Conservation (phyloP, 2,888 invertebrate species). For the Brachypterus glaber region DNA sequence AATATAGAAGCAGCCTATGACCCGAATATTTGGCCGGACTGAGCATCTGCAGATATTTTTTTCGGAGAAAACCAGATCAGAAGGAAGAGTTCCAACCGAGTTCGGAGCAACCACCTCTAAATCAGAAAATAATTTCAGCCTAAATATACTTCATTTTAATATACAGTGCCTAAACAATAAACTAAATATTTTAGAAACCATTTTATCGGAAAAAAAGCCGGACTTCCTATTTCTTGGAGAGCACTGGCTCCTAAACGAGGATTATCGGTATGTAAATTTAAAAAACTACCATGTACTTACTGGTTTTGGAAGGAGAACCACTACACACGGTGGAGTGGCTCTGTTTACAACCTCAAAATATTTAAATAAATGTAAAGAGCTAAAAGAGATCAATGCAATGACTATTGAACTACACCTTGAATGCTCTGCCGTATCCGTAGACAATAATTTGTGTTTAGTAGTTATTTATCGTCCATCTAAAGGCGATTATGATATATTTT, state of each 20-base stretch:
- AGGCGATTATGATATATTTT: neutral
- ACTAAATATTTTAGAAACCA: neutral
- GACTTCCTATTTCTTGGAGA: slow-evolving; percentile 1
- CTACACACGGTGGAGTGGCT: neutral
- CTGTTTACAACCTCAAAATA: neutral
- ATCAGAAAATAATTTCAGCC: no score
- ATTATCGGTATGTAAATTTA: neutral
- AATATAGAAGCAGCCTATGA: no score
- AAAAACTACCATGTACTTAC: neutral
- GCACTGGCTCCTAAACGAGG: slow-evolving; percentile 1
- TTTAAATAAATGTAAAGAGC: neutral
- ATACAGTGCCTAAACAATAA: slow-evolving; percentile 3
- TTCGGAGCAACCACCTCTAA: no score
- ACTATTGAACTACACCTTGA: neutral
- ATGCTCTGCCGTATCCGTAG: neutral
- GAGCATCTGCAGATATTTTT: no score
- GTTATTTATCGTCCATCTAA: neutral
- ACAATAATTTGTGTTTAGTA: neutral
- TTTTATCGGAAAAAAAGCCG: neutral
- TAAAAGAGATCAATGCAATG: neutral
- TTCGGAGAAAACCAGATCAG: no score
- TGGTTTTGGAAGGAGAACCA: neutral
- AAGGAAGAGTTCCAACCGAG: no score
- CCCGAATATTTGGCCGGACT: no score
- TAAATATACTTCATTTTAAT: slow-evolving; percentile 2